Base-by-base conservation (phyloP, 2,113 vertebrate genomes). In the Herpetotheres cachinnans region DNA sequence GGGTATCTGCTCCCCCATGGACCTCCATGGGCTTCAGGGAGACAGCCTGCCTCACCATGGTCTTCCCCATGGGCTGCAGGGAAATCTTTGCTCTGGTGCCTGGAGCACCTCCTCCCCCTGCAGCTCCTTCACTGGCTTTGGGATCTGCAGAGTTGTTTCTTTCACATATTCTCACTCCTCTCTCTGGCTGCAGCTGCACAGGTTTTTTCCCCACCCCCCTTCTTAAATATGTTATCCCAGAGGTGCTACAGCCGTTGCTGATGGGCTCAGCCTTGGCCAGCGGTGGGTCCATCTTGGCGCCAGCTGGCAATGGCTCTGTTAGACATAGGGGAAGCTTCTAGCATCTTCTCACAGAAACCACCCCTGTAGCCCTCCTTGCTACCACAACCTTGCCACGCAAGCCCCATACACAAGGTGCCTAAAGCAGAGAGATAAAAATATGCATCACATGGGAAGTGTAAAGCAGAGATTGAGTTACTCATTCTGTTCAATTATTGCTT, bases 181-280 rank as follows among this genome's bases (percentile, higher is more conserved):
- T 42, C 12, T 77, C 30, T 8, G 4, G 22, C 34, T 74, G 34
- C 29, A 13, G 9, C 42, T 71, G 17, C 24, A 19, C 32, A 47
- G 22, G 3, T 20, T 62, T 78, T 78, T 59, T 29, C 3, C 16
- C 18, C 2, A 1, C 16, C 19, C n/a, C n/a, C 20, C 9, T 44
- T 24, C 27, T 46, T 29, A 76, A n/a, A 7, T 3, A 2, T 0
- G 1, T 32, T 49, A 7, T 56, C 15, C 2, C 7, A 4, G 67
- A 47, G 32, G 25, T 2, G 2, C 32, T 56, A 0, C 10, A 4
- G 1, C 11, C 1, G 2, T 76, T 7, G 2, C 22, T 72, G 71
- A 2, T 36, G 6, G 8, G 7, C 29, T 62, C 16, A 2, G 34
- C 17, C 29, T 15, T 52, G 34, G 61, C 16, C 44, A 26, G 21